Evolutionary conservation across 2,113 vertebrate genomes (phyloP), one percentile per base, ranked within the genome.

Genomic region (Notarius quadriscutis): DNA sequence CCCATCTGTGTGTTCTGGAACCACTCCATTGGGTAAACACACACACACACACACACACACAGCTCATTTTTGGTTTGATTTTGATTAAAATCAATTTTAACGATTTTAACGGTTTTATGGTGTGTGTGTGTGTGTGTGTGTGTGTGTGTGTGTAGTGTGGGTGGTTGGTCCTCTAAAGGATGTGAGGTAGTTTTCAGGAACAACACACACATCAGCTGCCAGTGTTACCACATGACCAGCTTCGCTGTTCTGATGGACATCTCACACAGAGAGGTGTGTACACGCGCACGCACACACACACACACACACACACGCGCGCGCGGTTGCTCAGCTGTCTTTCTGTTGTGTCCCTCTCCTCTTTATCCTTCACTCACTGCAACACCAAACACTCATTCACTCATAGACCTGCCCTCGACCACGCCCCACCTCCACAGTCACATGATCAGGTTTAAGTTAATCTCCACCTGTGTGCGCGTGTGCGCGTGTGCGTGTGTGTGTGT

Each of bases 1-100:
- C 97, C 98, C 92, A 97, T 98, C 94, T 99, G 98, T 0, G 98
- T 99, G 82, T 98, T 98, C 95, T 99, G 98, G 98, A 99, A 99
- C 91, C 97, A 99, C 89, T 96, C 96, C 0, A 96, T 98, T 74
- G 93, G 96, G 97, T 99, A 94, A 97, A 96, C n/a, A 34, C 62
- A 62, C 75, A 77, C 72, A 50, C 48, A 78, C 7, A 11, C 17
- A 81, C 53, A 77, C 72, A 50, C 48, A 78, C 7, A 11, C 17
- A 81, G 30, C 30, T 30, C 34, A 34, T 34, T 34, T 34, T 34
- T 1, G 34, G 34, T 34, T 34, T 34, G 1, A 51, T 77, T 20
- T 71, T 34, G 14, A 71, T 14, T 15, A 51, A 77, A 53, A 9
- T 48, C n/a, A n/a, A n/a, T n/a, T n/a, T n/a, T n/a, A n/a, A n/a